These are phyloP conservation scores for Phrynocephalus versicolor DNA, from an alignment of 2,113 vertebrate genomes.

Conservation along the genomic window DNA sequence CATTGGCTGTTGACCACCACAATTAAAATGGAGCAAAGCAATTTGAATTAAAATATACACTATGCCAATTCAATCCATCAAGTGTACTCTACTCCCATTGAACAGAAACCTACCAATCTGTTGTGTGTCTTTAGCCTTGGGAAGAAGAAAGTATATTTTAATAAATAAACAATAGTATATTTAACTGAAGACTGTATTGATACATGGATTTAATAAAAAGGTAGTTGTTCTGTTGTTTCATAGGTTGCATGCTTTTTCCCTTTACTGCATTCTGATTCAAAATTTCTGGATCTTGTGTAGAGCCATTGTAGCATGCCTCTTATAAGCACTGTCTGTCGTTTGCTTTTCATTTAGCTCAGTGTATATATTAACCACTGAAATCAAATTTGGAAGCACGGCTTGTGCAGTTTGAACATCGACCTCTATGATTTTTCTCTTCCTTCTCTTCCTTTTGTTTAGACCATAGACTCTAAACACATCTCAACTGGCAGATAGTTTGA, in stretches of 20 bases:
- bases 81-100: neutral
- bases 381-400: conserved; percentile 3
- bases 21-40: too few species aligned
- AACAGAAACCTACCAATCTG: neutral
- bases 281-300: neutral
- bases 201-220: neutral
- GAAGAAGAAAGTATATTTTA: neutral
- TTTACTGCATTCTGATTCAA: neutral
- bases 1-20: too few species aligned
- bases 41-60: too few species aligned
- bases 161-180: neutral
- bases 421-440: neutral
- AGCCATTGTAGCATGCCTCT: neutral
- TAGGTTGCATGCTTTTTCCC: neutral
- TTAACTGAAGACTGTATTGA: neutral
- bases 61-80: too few species aligned
- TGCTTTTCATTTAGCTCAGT: neutral
- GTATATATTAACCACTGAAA: neutral
- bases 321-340: neutral
- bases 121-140: neutral
- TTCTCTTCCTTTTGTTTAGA: neutral
- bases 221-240: neutral
- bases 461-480: conserved; percentile 12
- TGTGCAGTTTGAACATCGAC: neutral
- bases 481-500: conserved; percentile 14